Conservation (phyloP, 2,113 vertebrate genomes). For the Trochalopteron elliotii region DNA sequence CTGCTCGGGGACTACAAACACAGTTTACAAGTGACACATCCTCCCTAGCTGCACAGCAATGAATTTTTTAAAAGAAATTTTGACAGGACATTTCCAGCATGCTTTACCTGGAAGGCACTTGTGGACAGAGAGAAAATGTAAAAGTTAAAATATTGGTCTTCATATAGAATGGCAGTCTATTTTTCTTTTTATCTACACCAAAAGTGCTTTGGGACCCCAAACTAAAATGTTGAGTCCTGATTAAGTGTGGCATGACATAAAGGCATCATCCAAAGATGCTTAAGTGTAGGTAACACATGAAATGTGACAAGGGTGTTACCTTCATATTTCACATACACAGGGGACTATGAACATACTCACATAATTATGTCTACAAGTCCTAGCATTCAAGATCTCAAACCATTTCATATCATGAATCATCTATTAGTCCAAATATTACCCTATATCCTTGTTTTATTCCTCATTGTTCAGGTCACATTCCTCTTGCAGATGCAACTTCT, state of each 20-base stretch:
- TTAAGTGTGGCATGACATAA: not conserved
- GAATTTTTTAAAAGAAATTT: not conserved
- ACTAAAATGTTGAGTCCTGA: not conserved
- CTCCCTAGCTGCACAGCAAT: not conserved
- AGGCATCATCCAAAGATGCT: not conserved
- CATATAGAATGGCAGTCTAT: not conserved
- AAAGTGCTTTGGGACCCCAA: not conserved
- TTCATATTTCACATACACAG: not conserved
- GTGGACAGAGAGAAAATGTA: not conserved
- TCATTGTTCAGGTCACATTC: not conserved
- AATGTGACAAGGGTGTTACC: not conserved
- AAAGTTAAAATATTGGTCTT: not conserved
- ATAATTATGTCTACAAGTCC: not conserved
- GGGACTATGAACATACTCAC: fast-evolving
- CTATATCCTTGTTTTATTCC: not conserved
- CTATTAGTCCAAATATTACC: not conserved
- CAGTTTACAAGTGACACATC: not conserved
- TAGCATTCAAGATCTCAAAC: not conserved
- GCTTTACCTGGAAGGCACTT: not conserved
- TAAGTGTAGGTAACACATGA: not conserved
- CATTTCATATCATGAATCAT: not conserved
- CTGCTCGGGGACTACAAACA: not conserved
- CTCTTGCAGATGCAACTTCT: not conserved
- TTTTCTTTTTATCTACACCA: not conserved
- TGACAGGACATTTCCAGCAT: not conserved